Evolutionary conservation across 2,888 invertebrate genomes (phyloP), one percentile per base, ranked within the genome.

Genomic region (Allophyes oxyacanthae): DNA sequence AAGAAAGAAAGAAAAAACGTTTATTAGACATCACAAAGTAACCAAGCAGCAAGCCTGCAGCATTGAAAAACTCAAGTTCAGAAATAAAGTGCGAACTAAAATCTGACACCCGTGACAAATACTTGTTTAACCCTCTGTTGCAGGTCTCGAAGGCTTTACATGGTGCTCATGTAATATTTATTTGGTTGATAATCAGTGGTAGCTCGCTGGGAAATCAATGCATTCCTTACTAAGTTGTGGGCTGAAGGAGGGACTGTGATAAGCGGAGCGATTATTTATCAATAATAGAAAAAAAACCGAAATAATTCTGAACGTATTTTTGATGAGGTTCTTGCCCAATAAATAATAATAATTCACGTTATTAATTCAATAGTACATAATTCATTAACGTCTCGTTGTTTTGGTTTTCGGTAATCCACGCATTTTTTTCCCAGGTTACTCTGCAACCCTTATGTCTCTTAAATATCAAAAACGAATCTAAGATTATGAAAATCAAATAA

Each of bases 151-250:
- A 60, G 57, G 44, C 20, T 40, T 49, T 46, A 40, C 61, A 46
- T 44, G 55, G 56, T 42, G 53, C 81, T 84, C 83, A 88, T 88
- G 84, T 58, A 82, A 85, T 86, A 88, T 88, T 85, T 86, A 86
- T 87, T 80, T 72, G 54, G 43, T 52, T 60, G 78, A 83, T 82
- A 78, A 82, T 81, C 81, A 69, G 58, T 52, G n/a, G 71, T 63
- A 61, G 76, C 74, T 66, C 32, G 72, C 70, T 60, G 75, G 65
- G 77, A 76, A 82, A 82, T 77, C 84, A 79, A 83, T 86, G 85
- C 81, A 82, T 84, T 85, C 79, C 77, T 76, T 77, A 77, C 61
- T 61, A 69, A 60, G 9, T 0, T 44, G 20, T 20, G n/a, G n/a
- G 4, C 20, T 4, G 14, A 44, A 38, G 54, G 0, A 32, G 46